phyloP scores from a whole-genome alignment of 2,113 vertebrate species.

The Aptenodytes patagonicus region DNA sequence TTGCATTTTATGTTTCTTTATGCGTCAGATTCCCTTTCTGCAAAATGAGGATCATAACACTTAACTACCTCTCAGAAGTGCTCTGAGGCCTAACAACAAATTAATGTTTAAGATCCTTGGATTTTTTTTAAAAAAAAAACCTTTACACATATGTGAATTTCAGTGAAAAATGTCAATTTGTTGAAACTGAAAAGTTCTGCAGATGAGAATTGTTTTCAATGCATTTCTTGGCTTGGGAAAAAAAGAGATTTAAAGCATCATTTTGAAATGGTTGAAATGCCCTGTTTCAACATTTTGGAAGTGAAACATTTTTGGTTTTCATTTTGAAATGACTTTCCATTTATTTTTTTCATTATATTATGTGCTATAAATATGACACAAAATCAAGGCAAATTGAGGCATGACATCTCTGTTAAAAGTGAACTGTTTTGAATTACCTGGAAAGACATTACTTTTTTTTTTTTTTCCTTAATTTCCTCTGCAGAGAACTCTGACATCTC shows the following conservation, averaged over 20 bases:
- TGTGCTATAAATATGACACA: slow-evolving; percentile 42
- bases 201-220: slow-evolving; percentile 35
- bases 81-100: slow-evolving; percentile 57
- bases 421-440: slow-evolving; percentile 25
- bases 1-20: slow-evolving; percentile 58
- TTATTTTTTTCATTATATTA: slow-evolving; percentile 42
- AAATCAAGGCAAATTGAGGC: slow-evolving; percentile 53
- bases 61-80: slow-evolving; percentile 59
- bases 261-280: slow-evolving; percentile 38
- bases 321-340: slow-evolving; percentile 47
- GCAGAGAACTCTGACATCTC: neutral
- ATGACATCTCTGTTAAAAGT: slow-evolving; percentile 2
- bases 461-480: neutral
- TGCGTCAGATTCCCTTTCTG: slow-evolving; percentile 60
- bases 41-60: slow-evolving; percentile 64
- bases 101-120: slow-evolving; percentile 53
- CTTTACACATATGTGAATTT: slow-evolving; percentile 16
- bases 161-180: slow-evolving; percentile 33
- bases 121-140: neutral
- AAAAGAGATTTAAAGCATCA: slow-evolving; percentile 8
- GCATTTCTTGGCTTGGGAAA: neutral
- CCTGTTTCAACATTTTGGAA: slow-evolving; percentile 17
- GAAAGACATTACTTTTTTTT: neutral
- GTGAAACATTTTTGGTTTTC: slow-evolving; percentile 48
- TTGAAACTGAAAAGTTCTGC: slow-evolving; percentile 23